Evolutionary conservation across 2,797 vertebrate genomes (phyloP).

Genomic region (Dendrocincla tyrannina): DNA sequence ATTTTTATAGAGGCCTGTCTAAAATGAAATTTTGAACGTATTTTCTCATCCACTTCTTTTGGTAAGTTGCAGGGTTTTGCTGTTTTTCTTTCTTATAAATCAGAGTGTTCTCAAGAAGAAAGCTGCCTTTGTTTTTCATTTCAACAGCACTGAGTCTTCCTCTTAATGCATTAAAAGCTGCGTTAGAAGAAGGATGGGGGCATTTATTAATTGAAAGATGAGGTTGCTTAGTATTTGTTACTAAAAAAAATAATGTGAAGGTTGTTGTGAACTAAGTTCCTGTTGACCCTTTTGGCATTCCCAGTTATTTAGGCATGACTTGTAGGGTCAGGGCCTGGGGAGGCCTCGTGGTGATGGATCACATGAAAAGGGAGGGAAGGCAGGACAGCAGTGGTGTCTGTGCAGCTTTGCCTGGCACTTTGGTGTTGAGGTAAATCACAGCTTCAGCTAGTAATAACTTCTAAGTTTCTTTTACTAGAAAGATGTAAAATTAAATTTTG

Average conservation of each 20-base stretch:
- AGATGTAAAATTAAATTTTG: not conserved
- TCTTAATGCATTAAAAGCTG: not conserved
- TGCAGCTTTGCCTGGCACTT: not conserved
- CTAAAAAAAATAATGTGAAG: not conserved
- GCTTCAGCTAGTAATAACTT: not conserved
- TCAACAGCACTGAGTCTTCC: not conserved
- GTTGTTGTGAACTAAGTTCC: not conserved
- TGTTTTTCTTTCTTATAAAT: not conserved
- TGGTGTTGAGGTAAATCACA: not conserved
- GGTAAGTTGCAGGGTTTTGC: not conserved
- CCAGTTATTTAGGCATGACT: accelerated
- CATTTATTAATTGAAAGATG: not conserved
- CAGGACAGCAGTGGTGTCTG: not conserved
- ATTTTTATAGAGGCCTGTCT: not conserved
- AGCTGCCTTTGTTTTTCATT: not conserved
- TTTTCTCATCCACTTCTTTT: not conserved
- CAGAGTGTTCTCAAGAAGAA: not conserved
- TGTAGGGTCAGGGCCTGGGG: not conserved
- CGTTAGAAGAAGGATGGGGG: not conserved
- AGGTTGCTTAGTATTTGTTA: not conserved
- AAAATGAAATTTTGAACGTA: not conserved
- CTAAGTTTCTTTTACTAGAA: not conserved
- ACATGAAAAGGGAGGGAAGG: not conserved
- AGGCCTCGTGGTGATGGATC: not conserved
- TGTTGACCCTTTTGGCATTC: not conserved